Percentiles rank a stretch among this genome's conserved stretches.
Evolutionary conservation across 2,113 vertebrate genomes (phyloP).

Genomic region (Mus musculus): DNA sequence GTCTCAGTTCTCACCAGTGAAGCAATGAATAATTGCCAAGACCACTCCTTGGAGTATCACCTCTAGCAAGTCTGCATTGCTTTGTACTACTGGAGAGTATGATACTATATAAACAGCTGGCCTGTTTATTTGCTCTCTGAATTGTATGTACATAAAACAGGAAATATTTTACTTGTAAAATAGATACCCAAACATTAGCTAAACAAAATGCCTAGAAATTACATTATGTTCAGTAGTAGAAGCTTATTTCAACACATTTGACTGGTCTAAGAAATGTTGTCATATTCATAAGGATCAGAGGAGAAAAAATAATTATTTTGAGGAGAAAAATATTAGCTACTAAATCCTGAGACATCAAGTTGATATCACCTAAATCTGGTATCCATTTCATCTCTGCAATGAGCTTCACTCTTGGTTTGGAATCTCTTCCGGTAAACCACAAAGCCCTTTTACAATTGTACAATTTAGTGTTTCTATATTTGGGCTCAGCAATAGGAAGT

Average conservation of each 20-base stretch:
- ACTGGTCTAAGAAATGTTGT: neutral
- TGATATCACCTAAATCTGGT: neutral
- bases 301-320: neutral
- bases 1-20: neutral
- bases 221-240: neutral
- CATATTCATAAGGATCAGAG: neutral
- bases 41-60: neutral
- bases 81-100: neutral
- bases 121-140: neutral
- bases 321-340: neutral
- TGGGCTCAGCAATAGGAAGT: neutral
- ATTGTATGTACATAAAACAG: neutral
- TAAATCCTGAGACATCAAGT: neutral
- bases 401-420: neutral
- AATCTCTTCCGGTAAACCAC: neutral
- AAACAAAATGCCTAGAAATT: neutral
- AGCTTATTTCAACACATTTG: neutral
- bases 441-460: neutral
- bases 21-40: neutral
- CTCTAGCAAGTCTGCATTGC: accelerated
- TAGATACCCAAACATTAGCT: neutral
- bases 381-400: neutral
- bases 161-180: neutral
- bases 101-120: neutral
- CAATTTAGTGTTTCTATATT: neutral